A percentile compares a stretch with the other conserved stretches of the same genome.
Conservation (phyloP, 2,113 vertebrate species). For the Rhipidura dahli region DNA sequence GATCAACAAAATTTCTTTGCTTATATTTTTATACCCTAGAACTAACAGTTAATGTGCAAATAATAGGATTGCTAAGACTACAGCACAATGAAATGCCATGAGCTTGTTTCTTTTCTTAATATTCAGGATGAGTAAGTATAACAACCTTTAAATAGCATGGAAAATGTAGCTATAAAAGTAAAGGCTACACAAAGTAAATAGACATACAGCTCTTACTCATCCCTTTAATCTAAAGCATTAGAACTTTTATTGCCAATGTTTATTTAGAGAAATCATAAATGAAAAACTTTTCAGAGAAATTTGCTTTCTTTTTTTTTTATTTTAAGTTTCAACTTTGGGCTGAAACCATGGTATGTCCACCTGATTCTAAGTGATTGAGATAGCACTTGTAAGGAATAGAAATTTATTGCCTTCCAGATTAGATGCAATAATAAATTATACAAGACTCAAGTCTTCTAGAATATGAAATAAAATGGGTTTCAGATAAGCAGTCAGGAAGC, state of each 20-base stretch:
- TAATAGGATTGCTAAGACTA: background rate
- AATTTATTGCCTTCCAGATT: background rate
- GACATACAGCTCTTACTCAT: background rate
- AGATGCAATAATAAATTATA: background rate
- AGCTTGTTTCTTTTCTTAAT: background rate
- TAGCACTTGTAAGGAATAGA: background rate
- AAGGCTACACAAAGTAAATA: background rate
- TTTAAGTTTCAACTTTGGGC: background rate
- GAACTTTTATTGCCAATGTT: background rate
- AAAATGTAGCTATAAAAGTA: constrained; percentile 11
- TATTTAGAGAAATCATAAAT: background rate
- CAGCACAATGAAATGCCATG: background rate
- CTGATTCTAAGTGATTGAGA: background rate
- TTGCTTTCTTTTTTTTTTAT: background rate
- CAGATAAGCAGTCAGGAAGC: background rate
- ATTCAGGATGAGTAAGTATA: background rate
- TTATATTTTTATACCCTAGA: background rate
- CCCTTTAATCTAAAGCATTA: background rate
- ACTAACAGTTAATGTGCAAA: background rate
- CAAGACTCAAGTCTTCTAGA: background rate
- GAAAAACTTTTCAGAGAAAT: background rate
- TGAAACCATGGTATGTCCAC: background rate
- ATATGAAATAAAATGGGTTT: background rate
- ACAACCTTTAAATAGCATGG: background rate
- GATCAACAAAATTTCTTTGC: background rate